A percentile compares a stretch with the other conserved stretches of the same genome.
Evolutionary conservation across 2,113 vertebrate species (phyloP).

Genomic region (Tragulus kanchil): DNA sequence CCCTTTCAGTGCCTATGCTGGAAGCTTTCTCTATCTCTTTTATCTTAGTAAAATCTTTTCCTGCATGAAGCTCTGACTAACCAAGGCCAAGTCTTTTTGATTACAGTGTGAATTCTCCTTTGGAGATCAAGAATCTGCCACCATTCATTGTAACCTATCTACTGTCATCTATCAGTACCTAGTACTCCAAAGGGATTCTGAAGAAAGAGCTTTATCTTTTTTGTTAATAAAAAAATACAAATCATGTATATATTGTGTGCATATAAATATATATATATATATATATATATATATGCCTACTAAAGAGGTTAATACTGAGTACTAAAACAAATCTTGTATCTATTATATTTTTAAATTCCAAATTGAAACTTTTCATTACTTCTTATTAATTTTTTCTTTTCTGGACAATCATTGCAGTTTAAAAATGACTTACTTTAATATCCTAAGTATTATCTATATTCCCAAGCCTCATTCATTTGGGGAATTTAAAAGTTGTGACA

Average conservation of each 20-base stretch:
- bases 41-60: too few relatives aligned
- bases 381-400: neutral
- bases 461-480: neutral
- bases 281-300: neutral
- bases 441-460: neutral
- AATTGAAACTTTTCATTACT: neutral
- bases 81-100: too few relatives aligned
- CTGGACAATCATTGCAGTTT: neutral
- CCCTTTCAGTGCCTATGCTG: too few relatives aligned
- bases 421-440: neutral
- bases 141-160: too few relatives aligned
- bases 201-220: neutral
- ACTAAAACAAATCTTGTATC: neutral
- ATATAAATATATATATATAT: neutral
- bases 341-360: constrained; percentile 13
- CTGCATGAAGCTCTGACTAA: too few relatives aligned
- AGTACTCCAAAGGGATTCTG: neutral
- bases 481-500: neutral
- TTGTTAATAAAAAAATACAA: neutral
- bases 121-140: too few relatives aligned
- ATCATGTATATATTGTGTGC: neutral
- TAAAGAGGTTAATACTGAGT: neutral
- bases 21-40: too few relatives aligned
- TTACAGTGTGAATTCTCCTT: too few relatives aligned
- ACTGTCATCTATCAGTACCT: neutral